Base-by-base conservation (phyloP, 2,113 vertebrate species). In the Grus americana region DNA sequence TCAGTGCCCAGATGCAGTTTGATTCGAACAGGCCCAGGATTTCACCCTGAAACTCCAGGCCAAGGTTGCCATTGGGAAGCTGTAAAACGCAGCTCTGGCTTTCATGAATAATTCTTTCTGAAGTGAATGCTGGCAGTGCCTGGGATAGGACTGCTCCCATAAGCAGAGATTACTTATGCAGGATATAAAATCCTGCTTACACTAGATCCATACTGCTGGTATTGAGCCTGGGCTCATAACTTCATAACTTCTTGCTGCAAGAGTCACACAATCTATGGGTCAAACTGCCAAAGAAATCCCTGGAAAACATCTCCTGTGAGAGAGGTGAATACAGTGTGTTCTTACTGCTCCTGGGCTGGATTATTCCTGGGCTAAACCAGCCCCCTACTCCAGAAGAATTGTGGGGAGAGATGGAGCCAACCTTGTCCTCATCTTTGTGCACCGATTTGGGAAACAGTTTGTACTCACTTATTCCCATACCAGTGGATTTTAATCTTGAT, bases 1-100 rank as follows among this genome's bases (percentile, higher is more conserved):
- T 96, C 49, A 29, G 67, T 90, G 88, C 83, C 61, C 79, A 92
- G 22, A 86, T 83, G 79, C 78, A 52, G 36, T 88, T 95, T 92
- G 79, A 52, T 87, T 76, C 78, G 59, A 68, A 36, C 21, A 65
- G 75, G 32, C 16, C n/a, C 58, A 29, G 38, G 47, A 47, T 92
- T 92, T 92, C 72, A 88, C 30, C 42, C 71, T 71, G 58, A 55
- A 88, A 50, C 50, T 52, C 38, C 40, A 38, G 78, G 54, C 81
- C 4, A 8, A 26, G 47, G 63, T 78, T 79, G 44, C 57, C 49
- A 21, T 30, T 59, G 73, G 26, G 38, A 93, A 83, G 29, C 44
- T 84, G 49, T 42, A 67, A 86, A 94, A 88, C 2, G 0, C 82
- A 71, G 21, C 34, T 67, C 59, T 71, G 40, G 72, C 46, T 63